A percentile compares a stretch with the other conserved stretches of the same genome.
phyloP scores from a whole-genome alignment of 1,140 invertebrate species.

The Drosophila virilis region DNA sequence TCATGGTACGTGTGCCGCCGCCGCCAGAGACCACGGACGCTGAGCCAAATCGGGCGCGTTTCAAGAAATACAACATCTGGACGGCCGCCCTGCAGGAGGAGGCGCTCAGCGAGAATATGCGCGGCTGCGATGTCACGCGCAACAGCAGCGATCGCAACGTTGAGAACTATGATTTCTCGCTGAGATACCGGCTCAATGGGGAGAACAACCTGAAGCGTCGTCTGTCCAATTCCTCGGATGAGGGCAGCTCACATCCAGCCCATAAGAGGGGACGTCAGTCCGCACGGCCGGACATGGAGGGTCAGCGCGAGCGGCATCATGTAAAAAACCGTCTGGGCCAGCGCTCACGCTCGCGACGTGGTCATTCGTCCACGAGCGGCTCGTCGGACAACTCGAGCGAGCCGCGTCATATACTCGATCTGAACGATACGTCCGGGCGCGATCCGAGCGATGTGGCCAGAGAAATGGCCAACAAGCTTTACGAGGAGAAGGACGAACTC shows the following conservation, averaged over 20 bases:
- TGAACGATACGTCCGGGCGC: constrained; percentile 81
- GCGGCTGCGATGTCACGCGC: constrained; percentile 85
- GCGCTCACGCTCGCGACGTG: constrained; percentile 52
- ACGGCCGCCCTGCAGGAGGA: constrained; percentile 87
- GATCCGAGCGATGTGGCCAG: constrained; percentile 87
- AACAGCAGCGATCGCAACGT: constrained; percentile 86
- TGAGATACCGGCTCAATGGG: constrained; percentile 68
- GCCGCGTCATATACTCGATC: constrained; percentile 84
- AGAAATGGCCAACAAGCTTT: constrained; percentile 89
- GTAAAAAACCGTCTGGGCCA: constrained; percentile 56
- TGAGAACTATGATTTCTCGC: constrained; percentile 86
- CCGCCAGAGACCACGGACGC: constrained; percentile 55
- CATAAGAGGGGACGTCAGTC: constrained; percentile 59
- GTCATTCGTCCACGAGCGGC: constrained; percentile 69
- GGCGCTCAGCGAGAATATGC: constrained; percentile 86
- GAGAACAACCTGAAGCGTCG: constrained; percentile 80
- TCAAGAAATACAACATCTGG: constrained; percentile 88
- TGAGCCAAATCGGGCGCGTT: constrained; percentile 64
- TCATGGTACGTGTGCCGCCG: constrained; percentile 84
- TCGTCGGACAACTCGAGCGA: constrained; percentile 72
- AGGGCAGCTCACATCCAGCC: constrained; percentile 58
- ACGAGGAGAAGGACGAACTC: constrained; percentile 89
- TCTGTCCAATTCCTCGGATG: constrained; percentile 73
- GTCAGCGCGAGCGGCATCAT: constrained; percentile 23
- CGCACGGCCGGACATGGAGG: constrained; percentile 14